phyloP scores from a whole-genome alignment of 2,113 vertebrate genomes.

The Porphyrio hochstetteri region DNA sequence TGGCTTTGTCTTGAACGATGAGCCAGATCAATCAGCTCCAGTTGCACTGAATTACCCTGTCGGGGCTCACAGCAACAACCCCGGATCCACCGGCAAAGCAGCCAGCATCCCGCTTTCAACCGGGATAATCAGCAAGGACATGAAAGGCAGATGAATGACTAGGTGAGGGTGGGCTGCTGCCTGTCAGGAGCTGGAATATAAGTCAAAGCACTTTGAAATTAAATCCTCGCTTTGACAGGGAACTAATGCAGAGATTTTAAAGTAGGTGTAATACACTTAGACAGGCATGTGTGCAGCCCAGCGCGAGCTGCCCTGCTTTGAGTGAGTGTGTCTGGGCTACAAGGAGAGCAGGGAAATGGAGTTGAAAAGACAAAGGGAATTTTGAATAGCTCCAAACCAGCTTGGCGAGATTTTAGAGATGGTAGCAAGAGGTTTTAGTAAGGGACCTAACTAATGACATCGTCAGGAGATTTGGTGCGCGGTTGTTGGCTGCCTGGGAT shows the following conservation, averaged over 20 bases:
- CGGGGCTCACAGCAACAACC: background rate
- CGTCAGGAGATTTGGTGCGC: background rate
- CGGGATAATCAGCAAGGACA: background rate
- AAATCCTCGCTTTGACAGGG: constrained; percentile 58
- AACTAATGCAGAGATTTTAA: constrained; percentile 51
- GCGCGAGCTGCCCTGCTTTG: background rate
- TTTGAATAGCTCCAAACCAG: constrained; percentile 58
- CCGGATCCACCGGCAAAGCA: background rate
- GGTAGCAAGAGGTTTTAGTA: constrained; percentile 32
- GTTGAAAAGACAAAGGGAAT: constrained; percentile 52
- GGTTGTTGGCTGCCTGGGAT: background rate
- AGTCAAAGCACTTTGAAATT: constrained; percentile 56
- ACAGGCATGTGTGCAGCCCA: constrained; percentile 25
- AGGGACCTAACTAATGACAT: constrained; percentile 6
- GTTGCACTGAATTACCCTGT: constrained; percentile 46
- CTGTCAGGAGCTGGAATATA: constrained; percentile 41
- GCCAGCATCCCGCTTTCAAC: constrained; percentile 2
- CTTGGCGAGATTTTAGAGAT: constrained; percentile 52
- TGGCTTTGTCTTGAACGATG: constrained; percentile 44
- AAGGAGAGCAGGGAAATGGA: background rate
- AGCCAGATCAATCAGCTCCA: constrained; percentile 65
- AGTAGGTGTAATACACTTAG: constrained; percentile 49
- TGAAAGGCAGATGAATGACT: constrained; percentile 35
- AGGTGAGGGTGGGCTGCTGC: constrained; percentile 48
- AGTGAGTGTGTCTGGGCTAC: background rate